These are phyloP conservation scores for Lycophotia porphyrea DNA, from an alignment of 2,888 invertebrate species.

Conservation along the genomic window DNA sequence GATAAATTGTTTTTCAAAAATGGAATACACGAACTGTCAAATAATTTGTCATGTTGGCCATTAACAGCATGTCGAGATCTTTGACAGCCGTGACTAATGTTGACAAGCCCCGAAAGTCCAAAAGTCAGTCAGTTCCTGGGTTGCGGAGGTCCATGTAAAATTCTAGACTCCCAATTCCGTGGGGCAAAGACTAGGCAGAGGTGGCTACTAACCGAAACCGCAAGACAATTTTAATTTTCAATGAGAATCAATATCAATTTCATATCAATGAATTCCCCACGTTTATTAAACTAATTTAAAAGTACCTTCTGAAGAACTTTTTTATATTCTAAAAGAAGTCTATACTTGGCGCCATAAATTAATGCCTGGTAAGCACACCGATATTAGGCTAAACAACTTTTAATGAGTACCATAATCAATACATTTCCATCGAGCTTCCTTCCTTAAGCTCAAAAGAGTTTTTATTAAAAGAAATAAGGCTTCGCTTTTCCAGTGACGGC, in stretches of 20 bases:
- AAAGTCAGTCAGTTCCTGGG: not conserved
- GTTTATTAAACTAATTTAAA: not conserved
- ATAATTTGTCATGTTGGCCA: not conserved
- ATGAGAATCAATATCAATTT: not conserved
- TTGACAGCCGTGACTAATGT: not conserved
- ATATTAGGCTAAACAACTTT: constrained; percentile 17
- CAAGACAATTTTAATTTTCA: not conserved
- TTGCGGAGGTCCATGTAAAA: not conserved
- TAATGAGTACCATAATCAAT: constrained; percentile 46
- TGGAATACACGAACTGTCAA: not conserved
- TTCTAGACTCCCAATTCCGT: not conserved
- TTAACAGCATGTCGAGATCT: not conserved
- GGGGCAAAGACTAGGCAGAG: not conserved
- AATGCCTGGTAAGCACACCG: not conserved
- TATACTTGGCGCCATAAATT: constrained; percentile 6
- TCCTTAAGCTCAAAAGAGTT: constrained; percentile 8
- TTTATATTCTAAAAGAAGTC: not conserved
- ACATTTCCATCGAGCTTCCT: not conserved
- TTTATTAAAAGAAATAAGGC: constrained; percentile 21
- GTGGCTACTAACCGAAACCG: not conserved
- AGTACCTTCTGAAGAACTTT: not conserved
- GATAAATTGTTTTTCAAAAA: not conserved
- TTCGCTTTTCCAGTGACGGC: constrained; percentile 19
- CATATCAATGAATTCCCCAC: not conserved
- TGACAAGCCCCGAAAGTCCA: not conserved